These are phyloP conservation scores for Hozukius guyotensis DNA, from an alignment of 2,797 vertebrate species.

Conservation along the genomic window DNA sequence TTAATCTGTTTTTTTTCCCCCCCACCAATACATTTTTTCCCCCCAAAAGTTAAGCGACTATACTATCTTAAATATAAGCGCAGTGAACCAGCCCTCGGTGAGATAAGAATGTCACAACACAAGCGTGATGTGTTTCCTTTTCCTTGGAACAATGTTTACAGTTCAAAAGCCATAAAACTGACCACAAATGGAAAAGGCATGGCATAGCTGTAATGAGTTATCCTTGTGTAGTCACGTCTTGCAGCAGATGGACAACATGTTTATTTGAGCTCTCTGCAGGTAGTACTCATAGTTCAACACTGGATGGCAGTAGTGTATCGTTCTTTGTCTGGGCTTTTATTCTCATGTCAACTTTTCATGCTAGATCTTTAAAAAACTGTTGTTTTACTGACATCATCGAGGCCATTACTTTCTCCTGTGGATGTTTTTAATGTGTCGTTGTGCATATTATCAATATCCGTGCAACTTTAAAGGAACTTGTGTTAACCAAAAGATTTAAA, in stretches of 20 bases:
- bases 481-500: background rate
- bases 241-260: constrained; percentile 58
- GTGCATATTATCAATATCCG: background rate
- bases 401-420: background rate
- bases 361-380: background rate
- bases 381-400: background rate
- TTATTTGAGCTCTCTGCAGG: constrained; percentile 24
- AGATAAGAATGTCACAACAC: constrained; percentile 62
- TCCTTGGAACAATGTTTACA: constrained; percentile 74
- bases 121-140: constrained; percentile 63
- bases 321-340: constrained; percentile 5
- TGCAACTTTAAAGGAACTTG: background rate
- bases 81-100: constrained; percentile 26
- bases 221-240: constrained; percentile 63
- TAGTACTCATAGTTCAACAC: constrained; percentile 55
- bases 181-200: constrained; percentile 75
- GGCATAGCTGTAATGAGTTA: constrained; percentile 69
- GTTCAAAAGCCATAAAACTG: constrained; percentile 74
- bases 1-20: background rate
- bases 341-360: background rate
- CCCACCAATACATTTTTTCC: background rate
- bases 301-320: constrained; percentile 78
- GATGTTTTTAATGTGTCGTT: constrained; percentile 3
- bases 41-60: constrained; percentile 6
- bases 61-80: constrained; percentile 28